A percentile compares a stretch with the other conserved stretches of the same genome.
These are phyloP conservation scores for Drosophila multiciliata DNA, from an alignment of 2,888 invertebrate species.

Conservation along the genomic window DNA sequence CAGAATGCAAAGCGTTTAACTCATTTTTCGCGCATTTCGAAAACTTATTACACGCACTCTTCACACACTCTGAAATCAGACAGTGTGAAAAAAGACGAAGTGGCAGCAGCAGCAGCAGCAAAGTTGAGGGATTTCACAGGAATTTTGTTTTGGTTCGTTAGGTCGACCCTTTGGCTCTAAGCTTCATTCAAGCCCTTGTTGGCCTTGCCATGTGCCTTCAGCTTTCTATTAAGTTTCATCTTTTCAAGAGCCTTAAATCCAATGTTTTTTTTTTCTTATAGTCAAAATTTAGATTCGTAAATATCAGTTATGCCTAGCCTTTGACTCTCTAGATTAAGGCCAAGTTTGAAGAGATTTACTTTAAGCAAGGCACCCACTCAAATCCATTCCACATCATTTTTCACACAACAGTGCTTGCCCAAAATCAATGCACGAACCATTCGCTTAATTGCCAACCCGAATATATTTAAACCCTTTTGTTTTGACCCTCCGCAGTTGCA, in stretches of 20 bases:
- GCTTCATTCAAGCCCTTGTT: constrained; percentile 1
- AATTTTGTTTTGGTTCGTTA: constrained; percentile 24
- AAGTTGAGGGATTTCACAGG: constrained; percentile 22
- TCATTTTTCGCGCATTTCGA: constrained; percentile 21
- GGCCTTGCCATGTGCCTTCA: constrained; percentile 24
- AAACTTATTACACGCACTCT: constrained; percentile 14
- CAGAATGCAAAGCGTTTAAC: constrained; percentile 33
- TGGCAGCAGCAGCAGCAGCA: background rate
- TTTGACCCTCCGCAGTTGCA: constrained; percentile 6
- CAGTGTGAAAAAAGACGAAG: background rate
- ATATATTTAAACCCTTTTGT: constrained; percentile 20
- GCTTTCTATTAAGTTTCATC: constrained; percentile 15
- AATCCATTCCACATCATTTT: constrained; percentile 21
- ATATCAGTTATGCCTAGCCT: constrained; percentile 21
- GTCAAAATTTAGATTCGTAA: constrained; percentile 26
- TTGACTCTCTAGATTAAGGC: constrained; percentile 49
- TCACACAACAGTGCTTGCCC: constrained; percentile 51
- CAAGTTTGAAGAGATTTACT: constrained; percentile 40
- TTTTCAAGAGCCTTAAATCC: constrained; percentile 7
- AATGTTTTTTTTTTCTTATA: constrained; percentile 14
- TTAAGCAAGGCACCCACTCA: constrained; percentile 22
- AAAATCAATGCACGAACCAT: constrained; percentile 55
- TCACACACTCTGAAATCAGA: constrained; percentile 1
- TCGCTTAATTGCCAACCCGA: constrained; percentile 10
- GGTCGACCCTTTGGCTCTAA: background rate